Base-by-base conservation (phyloP, 2,888 invertebrate species). In the Callyntrura guangdongensis region DNA sequence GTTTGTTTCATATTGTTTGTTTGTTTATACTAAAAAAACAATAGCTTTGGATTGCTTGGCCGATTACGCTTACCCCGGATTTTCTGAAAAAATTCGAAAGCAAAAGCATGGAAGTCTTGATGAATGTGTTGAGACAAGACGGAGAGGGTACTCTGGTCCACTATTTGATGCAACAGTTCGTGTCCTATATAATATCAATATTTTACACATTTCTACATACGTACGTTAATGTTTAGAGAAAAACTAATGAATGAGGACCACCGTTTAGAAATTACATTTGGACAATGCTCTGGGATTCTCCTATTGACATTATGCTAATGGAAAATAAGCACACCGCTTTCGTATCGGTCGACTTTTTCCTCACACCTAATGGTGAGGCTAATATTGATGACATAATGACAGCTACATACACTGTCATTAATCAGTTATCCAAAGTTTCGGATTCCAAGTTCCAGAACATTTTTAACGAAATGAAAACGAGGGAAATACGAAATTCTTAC, bases 261-360 rank as follows among this genome's bases (percentile, higher is more conserved):
- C 59, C 20, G n/a, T 59, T 59, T 27, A 84, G 83, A 22, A 27
- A 17, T 1, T 49, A 47, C n/a, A 67, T 84, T 67, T 84, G 83
- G 83, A 8, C 20, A 8, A 84, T 84, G 83, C 0, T 84, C 11
- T 64, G 64, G 6, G 17, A 6, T 0, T 64, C 25, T 14, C 49
- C 45, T n/a, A 14, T 67, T 5, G 69, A 84, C 12, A 1, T 11
- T n/a, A 1, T 11, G 8, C 8, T 84, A 25, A n/a, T 27, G 45
- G 25, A 69, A 3, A 84, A 69, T 20, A 84, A 84, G 20, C 49
- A 47, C 83, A 67, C 47, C 12, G 8, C 47, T 0, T 67, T 67
- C 47, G 6, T 84, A 6, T 22, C 67, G 1, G 22, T 84, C 14
- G 83, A 84, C 20, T 67, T 84, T 11, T 25, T 84, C 22, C 49